These are phyloP conservation scores for Suillia variegata DNA, from an alignment of 2,888 invertebrate genomes.

Conservation along the genomic window DNA sequence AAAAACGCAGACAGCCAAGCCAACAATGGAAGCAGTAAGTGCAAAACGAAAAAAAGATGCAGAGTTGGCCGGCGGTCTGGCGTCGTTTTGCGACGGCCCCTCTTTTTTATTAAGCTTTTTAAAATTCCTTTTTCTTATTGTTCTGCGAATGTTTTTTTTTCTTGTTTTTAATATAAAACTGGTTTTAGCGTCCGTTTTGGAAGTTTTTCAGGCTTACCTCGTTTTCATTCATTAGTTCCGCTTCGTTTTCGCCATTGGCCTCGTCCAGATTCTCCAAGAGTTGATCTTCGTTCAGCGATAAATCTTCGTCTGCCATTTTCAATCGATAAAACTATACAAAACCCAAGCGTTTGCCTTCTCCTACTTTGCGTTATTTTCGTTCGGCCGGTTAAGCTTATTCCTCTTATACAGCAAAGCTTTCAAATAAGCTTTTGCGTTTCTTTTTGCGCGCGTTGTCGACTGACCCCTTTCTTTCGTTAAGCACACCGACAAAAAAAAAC, in stretches of 20 bases:
- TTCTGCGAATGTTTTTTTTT: background rate
- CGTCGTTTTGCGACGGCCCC: too few relatives aligned
- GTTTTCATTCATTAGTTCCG: conserved; percentile 59
- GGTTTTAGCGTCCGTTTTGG: conserved; percentile 35
- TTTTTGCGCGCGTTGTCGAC: conserved; percentile 13
- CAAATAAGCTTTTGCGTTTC: background rate
- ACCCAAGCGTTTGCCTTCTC: conserved; percentile 7
- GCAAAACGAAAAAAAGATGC: too few relatives aligned
- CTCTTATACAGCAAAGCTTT: background rate
- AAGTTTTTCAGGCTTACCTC: conserved; percentile 50
- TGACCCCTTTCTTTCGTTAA: background rate
- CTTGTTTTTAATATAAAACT: conserved; percentile 29
- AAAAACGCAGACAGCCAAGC: conserved; percentile 12
- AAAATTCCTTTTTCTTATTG: background rate
- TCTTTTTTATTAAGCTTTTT: background rate
- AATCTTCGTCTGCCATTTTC: conserved; percentile 62
- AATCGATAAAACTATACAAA: too few relatives aligned
- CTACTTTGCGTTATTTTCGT: conserved; percentile 5
- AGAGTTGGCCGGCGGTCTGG: too few relatives aligned
- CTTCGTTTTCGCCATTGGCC: conserved; percentile 59
- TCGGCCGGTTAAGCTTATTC: too few relatives aligned
- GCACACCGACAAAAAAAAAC: too few relatives aligned
- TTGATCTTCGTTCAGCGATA: conserved; percentile 61
- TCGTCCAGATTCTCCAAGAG: conserved; percentile 62
- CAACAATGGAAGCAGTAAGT: background rate